A percentile compares a stretch with the other conserved stretches of the same genome.
phyloP scores from a whole-genome alignment of 2,888 invertebrate species.

The Spisula solida region DNA sequence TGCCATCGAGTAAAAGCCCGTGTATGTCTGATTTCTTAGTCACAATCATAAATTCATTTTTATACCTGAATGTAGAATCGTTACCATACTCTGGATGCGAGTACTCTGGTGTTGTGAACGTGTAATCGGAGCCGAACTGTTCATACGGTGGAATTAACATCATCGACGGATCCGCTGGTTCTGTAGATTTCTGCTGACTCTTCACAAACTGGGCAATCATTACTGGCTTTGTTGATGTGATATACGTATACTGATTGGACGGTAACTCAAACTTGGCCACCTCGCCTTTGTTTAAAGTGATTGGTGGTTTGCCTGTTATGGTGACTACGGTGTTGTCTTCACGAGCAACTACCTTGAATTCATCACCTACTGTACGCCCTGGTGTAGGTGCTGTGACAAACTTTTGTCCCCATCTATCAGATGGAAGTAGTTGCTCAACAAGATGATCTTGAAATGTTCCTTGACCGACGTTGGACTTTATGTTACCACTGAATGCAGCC shows the following conservation, averaged over 20 bases:
- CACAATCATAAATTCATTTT: constrained; percentile 73
- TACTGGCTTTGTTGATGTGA: constrained; percentile 69
- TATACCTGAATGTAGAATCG: constrained; percentile 54
- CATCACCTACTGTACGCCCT: constrained; percentile 78
- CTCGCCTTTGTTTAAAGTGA: constrained; percentile 65
- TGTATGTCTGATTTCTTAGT: constrained; percentile 67
- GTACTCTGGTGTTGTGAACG: constrained; percentile 77
- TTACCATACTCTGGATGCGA: constrained; percentile 69
- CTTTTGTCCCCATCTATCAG: constrained; percentile 80
- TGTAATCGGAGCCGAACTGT: constrained; percentile 77
- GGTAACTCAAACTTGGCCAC: constrained; percentile 55
- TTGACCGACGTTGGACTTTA: constrained; percentile 68
- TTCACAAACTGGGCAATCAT: constrained; percentile 74
- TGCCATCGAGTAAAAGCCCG: constrained; percentile 71
- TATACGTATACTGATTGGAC: constrained; percentile 62
- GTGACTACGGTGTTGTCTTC: constrained; percentile 69
- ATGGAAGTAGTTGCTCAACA: constrained; percentile 78
- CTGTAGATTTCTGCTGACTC: constrained; percentile 72
- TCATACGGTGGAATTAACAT: constrained; percentile 78
- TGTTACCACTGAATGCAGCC: constrained; percentile 72
- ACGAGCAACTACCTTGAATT: constrained; percentile 75
- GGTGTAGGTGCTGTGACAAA: constrained; percentile 82
- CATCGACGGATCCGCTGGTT: constrained; percentile 81
- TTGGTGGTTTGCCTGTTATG: constrained; percentile 59
- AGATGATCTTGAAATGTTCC: constrained; percentile 78